These are phyloP conservation scores for Lycaena phlaeas DNA, from an alignment of 2,888 invertebrate genomes.

Conservation along the genomic window DNA sequence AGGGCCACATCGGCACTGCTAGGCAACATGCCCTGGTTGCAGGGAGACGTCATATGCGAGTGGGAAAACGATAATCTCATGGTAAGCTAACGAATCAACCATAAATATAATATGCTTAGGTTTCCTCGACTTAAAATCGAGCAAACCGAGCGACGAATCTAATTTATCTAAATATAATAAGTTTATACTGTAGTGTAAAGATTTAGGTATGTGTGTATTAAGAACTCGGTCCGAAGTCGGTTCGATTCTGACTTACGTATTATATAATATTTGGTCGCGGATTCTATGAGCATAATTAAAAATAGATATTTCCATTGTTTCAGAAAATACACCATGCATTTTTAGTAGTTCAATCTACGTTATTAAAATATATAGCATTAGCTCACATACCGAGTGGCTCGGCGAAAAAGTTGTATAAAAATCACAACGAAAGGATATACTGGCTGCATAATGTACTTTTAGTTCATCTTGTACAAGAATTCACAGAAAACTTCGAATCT, in stretches of 20 bases:
- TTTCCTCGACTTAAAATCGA: no score
- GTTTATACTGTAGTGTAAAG: no score
- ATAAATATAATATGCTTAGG: no score
- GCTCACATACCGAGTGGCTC: conserved; percentile 38
- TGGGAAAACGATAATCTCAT: conserved; percentile 30
- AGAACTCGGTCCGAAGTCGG: no score
- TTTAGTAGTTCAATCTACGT: conserved; percentile 56
- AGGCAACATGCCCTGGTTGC: conserved; percentile 55
- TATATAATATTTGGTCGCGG: no score
- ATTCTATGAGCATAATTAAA: no score
- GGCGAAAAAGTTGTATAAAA: conserved; percentile 37
- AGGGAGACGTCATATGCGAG: conserved; percentile 45
- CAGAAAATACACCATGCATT: conserved; percentile 67
- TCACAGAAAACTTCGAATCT: conserved; percentile 38
- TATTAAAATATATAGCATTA: conserved; percentile 55
- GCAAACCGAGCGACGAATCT: no score
- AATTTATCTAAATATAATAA: no score
- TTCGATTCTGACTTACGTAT: no score
- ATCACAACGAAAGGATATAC: conserved; percentile 56
- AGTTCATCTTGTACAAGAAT: conserved; percentile 35
- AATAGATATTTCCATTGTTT: conserved; percentile 22
- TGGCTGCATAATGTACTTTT: conserved; percentile 53
- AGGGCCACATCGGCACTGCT: conserved; percentile 47
- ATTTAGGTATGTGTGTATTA: no score
- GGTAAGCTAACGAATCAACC: conserved; percentile 28